phyloP scores from a whole-genome alignment of 2,888 invertebrate species.

The Phortica magna region DNA sequence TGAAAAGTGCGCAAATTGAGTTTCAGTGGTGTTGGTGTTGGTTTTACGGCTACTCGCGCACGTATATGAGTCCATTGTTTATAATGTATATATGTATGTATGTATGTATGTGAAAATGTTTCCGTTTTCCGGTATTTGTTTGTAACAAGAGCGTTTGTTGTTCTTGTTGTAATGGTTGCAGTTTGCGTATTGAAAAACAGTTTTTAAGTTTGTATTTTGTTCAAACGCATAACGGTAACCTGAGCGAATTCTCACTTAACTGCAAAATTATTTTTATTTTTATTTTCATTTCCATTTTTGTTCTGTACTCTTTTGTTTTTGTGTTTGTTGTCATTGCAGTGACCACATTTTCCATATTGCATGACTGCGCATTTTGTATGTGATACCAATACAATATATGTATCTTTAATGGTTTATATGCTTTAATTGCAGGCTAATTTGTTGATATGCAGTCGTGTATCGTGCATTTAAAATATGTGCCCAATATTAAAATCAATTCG shows the following conservation, averaged over 20 bases:
- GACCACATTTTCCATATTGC: not conserved
- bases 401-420: not conserved
- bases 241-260: not conserved
- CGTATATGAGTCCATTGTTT: conserved; percentile 48
- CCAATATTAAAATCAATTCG: no score
- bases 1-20: conserved; percentile 58
- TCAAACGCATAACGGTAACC: not conserved
- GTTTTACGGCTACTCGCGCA: not conserved
- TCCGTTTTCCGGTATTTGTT: conserved; percentile 9
- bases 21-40: conserved; percentile 32
- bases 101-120: conserved; percentile 42
- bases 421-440: not conserved
- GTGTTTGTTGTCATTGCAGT: not conserved
- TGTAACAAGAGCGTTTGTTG: conserved; percentile 4
- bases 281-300: no score
- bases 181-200: not conserved
- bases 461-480: not conserved
- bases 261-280: not conserved
- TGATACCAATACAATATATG: not conserved
- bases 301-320: not conserved
- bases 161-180: not conserved
- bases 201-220: not conserved
- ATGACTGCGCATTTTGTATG: not conserved
- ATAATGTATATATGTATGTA: no score
- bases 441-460: not conserved